phyloP scores from a whole-genome alignment of 2,797 vertebrate genomes.

The Sarcophilus harrisii region DNA sequence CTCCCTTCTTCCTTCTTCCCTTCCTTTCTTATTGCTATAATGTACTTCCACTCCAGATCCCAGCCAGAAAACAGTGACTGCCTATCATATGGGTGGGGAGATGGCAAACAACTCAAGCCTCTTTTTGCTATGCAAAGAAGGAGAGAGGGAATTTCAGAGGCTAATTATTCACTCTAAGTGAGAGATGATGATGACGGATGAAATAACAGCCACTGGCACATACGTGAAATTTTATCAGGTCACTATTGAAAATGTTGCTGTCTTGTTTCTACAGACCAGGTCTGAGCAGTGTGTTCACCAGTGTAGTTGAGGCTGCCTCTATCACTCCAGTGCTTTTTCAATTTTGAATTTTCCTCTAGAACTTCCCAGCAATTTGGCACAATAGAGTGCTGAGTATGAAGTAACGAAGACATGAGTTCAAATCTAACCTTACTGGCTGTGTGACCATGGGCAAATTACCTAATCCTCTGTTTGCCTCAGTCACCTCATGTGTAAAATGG shows the following conservation, averaged over 20 bases:
- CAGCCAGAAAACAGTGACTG: constrained; percentile 38
- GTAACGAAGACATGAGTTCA: background rate
- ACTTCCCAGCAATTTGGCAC: background rate
- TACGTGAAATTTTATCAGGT: background rate
- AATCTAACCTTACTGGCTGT: background rate
- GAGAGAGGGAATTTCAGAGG: constrained; percentile 40
- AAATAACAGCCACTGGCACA: background rate
- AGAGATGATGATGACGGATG: constrained; percentile 43
- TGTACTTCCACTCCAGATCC: background rate
- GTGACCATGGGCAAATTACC: background rate
- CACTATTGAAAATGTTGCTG: constrained; percentile 11
- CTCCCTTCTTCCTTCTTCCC: background rate
- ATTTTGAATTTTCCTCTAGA: background rate
- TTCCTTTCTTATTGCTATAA: background rate
- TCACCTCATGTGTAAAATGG: background rate
- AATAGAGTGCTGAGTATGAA: background rate
- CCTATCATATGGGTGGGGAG: constrained; percentile 7
- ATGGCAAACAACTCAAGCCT: background rate
- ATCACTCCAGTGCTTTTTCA: background rate
- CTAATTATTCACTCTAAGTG: constrained; percentile 37
- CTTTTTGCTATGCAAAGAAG: background rate
- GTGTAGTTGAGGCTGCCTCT: background rate
- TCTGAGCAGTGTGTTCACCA: background rate
- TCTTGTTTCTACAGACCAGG: background rate
- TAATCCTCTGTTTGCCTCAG: background rate